Conservation (phyloP, 1,140 invertebrate species). For the Caligus rogercresseyi region DNA sequence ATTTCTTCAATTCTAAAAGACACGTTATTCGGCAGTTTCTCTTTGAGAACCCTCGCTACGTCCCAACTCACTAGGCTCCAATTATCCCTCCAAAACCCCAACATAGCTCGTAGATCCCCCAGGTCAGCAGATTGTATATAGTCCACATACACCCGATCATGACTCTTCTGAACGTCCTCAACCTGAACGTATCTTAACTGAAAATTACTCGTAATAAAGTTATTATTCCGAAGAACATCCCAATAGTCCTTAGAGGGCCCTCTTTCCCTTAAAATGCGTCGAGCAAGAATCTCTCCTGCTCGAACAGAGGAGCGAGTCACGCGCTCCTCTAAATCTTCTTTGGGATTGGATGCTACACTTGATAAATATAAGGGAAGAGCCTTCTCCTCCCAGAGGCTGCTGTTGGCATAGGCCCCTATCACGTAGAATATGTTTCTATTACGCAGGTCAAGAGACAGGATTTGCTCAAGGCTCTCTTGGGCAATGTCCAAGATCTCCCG, state of each 20-base stretch:
- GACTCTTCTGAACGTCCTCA: background rate
- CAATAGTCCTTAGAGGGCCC: background rate
- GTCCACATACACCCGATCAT: background rate
- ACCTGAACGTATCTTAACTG: background rate
- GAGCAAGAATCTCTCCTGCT: background rate
- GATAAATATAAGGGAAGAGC: background rate
- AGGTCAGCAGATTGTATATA: background rate
- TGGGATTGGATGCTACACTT: background rate
- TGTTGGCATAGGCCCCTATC: background rate
- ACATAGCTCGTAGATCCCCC: background rate
- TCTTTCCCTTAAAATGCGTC: background rate
- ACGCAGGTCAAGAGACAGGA: background rate
- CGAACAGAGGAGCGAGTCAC: background rate
- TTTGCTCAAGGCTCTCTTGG: background rate
- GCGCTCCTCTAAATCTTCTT: background rate
- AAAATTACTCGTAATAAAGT: background rate
- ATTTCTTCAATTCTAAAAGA: background rate
- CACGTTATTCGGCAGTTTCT: background rate
- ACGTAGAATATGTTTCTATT: background rate
- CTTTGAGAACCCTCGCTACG: background rate
- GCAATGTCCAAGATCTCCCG: background rate
- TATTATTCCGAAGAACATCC: background rate
- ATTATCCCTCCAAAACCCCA: background rate
- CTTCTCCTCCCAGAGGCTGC: background rate
- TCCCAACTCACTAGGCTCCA: background rate